Conservation (phyloP, 2,888 invertebrate species). For the Ennomos fuscantarius region DNA sequence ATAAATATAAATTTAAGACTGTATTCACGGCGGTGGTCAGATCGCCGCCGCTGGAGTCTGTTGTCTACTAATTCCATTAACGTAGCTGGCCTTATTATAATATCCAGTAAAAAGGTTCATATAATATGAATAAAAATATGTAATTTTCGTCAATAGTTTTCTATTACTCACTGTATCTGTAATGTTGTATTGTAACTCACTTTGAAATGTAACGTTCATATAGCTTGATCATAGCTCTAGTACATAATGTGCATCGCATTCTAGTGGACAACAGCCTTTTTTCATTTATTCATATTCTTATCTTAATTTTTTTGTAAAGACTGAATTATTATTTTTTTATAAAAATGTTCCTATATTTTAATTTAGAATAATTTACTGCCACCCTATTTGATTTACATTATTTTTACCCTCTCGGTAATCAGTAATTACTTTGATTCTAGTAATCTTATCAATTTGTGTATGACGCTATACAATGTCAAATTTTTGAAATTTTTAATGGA, state of each 20-base stretch:
- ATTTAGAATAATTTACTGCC: constrained; percentile 83
- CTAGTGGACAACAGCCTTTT: constrained; percentile 75
- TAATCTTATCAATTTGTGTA: constrained; percentile 81
- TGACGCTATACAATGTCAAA: constrained; percentile 84
- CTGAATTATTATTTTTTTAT: constrained; percentile 70
- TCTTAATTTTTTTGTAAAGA: constrained; percentile 72
- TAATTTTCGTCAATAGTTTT: constrained; percentile 40
- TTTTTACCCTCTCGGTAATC: constrained; percentile 74
- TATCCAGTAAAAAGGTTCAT: constrained; percentile 32
- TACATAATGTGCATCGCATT: constrained; percentile 41
- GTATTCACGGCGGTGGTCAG: constrained; percentile 73
- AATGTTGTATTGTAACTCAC: constrained; percentile 36
- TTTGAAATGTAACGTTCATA: constrained; percentile 37
- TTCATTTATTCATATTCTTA: constrained; percentile 68
- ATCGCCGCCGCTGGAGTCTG: constrained; percentile 77
- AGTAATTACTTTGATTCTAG: constrained; percentile 76
- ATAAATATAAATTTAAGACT: constrained; percentile 61
- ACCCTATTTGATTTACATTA: constrained; percentile 77
- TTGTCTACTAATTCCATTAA: constrained; percentile 65
- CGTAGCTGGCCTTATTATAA: constrained; percentile 33
- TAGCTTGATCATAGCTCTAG: constrained; percentile 41
- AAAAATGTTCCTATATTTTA: constrained; percentile 84
- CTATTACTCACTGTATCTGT: constrained; percentile 37
- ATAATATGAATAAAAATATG: constrained; percentile 33
- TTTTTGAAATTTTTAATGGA: constrained; percentile 85